A percentile compares a stretch with the other conserved stretches of the same genome.
Conservation (phyloP, 1,140 invertebrate genomes). For the Goniozus legneri region DNA sequence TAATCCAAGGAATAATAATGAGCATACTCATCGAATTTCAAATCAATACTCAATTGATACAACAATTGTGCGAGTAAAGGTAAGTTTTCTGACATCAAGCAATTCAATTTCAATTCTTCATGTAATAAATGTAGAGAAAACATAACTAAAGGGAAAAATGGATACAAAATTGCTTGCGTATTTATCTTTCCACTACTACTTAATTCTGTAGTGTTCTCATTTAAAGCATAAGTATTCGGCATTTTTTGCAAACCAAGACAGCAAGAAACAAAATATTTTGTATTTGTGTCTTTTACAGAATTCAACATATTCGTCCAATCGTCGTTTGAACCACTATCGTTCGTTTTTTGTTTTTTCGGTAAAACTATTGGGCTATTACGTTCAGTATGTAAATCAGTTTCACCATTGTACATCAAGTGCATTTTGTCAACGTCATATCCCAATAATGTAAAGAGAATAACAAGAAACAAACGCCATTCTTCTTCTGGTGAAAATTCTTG, state of each 20-base stretch:
- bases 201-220: constrained; percentile 21
- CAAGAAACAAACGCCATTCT: constrained; percentile 81
- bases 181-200: constrained; percentile 59
- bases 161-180: constrained; percentile 67
- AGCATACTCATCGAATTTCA: constrained; percentile 68
- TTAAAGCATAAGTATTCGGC: constrained; percentile 23
- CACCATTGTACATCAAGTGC: constrained; percentile 47
- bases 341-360: constrained; percentile 55
- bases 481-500: constrained; percentile 71
- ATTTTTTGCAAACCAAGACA: constrained; percentile 31
- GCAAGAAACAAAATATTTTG: constrained; percentile 25
- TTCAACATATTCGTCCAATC: constrained; percentile 77
- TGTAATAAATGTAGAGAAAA: constrained; percentile 85
- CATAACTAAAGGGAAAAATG: constrained; percentile 70
- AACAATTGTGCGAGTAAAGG: constrained; percentile 69
- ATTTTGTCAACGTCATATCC: constrained; percentile 73
- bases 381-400: constrained; percentile 45
- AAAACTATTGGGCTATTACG: constrained; percentile 37
- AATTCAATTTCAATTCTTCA: constrained; percentile 85
- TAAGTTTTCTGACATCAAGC: constrained; percentile 66
- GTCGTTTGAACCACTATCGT: constrained; percentile 59
- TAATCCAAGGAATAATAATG: constrained; percentile 86
- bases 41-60: constrained; percentile 74
- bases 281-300: constrained; percentile 54
- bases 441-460: constrained; percentile 62